Percentiles rank a stretch among this genome's conserved stretches.
Evolutionary conservation across 2,113 vertebrate species (phyloP).

Genomic region (Pelmatolapia mariae): DNA sequence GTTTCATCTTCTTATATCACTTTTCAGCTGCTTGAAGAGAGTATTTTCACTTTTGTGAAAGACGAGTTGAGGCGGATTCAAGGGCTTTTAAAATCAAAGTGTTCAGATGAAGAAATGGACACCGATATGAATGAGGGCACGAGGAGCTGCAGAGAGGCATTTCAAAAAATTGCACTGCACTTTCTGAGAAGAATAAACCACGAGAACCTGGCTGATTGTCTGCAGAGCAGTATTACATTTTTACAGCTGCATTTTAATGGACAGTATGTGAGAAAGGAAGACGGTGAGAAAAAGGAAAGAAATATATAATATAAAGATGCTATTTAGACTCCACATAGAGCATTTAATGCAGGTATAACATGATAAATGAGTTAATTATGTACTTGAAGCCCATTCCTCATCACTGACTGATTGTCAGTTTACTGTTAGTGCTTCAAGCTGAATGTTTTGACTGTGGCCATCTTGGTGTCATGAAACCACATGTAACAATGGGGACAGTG

Average conservation of each 20-base stretch:
- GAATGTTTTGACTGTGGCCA: background rate
- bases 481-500: background rate
- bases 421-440: background rate
- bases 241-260: background rate
- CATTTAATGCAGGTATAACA: background rate
- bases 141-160: background rate
- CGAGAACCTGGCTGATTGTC: background rate
- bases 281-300: background rate
- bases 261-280: background rate
- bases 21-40: background rate
- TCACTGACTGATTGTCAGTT: background rate
- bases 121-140: background rate
- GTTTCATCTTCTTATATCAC: background rate
- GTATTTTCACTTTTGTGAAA: background rate
- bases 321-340: background rate
- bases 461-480: background rate
- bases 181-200: background rate
- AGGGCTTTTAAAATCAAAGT: background rate
- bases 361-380: background rate
- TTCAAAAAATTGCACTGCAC: background rate
- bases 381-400: background rate
- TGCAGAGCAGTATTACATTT: background rate
- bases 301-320: background rate
- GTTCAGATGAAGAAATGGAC: background rate
- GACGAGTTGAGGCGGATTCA: background rate